Evolutionary conservation across 1,140 invertebrate species (phyloP), one percentile per base, ranked within the genome.

Genomic region (Orchestia grillus): DNA sequence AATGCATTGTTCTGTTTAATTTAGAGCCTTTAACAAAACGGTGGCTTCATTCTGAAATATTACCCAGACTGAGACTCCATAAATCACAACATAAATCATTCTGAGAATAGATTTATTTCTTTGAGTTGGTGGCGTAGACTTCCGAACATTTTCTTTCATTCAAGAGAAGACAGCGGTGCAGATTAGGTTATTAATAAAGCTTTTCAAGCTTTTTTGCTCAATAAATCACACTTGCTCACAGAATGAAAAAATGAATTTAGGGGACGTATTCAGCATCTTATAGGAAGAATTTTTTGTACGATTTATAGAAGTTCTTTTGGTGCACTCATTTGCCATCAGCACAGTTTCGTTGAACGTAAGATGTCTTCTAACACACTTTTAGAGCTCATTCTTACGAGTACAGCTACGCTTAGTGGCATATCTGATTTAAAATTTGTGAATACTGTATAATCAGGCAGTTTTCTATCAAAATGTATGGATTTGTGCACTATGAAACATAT

Each of bases 1-100:
- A 77, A 77, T 77, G 62, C 62, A 77, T 77, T 77, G 62, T 77
- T 77, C 62, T 77, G 62, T 77, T 77, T 77, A 77, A 77, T 77
- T 77, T 77, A 77, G 62, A 77, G 62, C 62, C 62, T 77, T 77
- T 77, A 77, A 77, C 62, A 77, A 77, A 77, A 77, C 62, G 62
- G 62, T 77, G 62, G 62, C 62, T 77, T 77, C 62, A 77, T 77
- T 77, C 62, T 77, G 62, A 77, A 77, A 77, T 77, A 77, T 77
- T 77, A 77, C 62, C 62, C 15, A 77, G 62, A 77, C 62, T 19
- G 62, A 28, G 62, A 77, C 28, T 77, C 62, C 62, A 77, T 77
- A 77, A 77, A 77, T 77, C 62, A 77, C 28, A 77, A 23, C 62
- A 77, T 77, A 77, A 77, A 77, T 77, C 62, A 77, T 77, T 15